Evolutionary conservation across 2,888 invertebrate genomes (phyloP).

Genomic region (Drosophila nigricruria): DNA sequence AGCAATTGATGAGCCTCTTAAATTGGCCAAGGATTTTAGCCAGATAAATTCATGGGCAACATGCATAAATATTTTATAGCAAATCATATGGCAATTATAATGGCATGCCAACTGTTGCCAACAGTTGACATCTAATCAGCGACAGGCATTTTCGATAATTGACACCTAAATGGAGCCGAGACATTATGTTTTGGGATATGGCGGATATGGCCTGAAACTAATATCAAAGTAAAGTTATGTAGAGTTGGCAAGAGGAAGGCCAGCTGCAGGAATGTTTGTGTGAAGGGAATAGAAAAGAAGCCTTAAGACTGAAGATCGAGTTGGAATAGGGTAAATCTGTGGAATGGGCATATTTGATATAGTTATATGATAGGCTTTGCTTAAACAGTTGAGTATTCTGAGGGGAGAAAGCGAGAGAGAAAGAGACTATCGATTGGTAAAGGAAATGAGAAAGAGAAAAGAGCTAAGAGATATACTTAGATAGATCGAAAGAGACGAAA

Average conservation of each 20-base stretch:
- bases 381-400: no score
- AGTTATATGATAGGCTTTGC: neutral
- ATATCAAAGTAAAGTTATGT: neutral
- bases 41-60: conserved; percentile 39
- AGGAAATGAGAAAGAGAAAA: no score
- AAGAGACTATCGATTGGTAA: no score
- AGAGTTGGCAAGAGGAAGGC: neutral
- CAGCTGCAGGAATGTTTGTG: neutral
- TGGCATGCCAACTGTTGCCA: conserved; percentile 28
- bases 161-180: conserved; percentile 27
- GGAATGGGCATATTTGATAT: neutral
- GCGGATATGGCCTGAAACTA: neutral
- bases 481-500: no score
- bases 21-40: conserved; percentile 47
- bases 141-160: conserved; percentile 28
- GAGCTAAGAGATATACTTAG: no score
- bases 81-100: conserved; percentile 57
- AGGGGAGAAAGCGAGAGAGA: no score
- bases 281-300: neutral
- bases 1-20: conserved; percentile 74
- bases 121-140: conserved; percentile 47
- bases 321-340: neutral
- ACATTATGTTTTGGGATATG: neutral
- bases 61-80: conserved; percentile 39
- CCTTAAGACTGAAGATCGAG: neutral